Conservation (phyloP, 2,888 invertebrate species). For the Prosapia bicincta region DNA sequence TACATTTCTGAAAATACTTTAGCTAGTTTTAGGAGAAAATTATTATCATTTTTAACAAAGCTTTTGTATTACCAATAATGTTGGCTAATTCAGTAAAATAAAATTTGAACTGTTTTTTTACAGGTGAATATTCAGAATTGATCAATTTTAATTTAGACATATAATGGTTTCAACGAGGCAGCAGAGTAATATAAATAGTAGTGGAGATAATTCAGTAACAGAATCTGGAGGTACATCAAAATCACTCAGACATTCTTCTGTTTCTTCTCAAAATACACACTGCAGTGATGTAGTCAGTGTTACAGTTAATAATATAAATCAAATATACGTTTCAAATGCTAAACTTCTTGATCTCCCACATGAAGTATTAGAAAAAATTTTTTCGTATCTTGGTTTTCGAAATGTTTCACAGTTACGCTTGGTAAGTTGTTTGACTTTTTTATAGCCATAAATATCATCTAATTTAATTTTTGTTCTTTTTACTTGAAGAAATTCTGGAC, state of each 20-base stretch:
- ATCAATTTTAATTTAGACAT: neutral
- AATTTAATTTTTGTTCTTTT: too few species aligned
- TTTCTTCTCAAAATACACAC: neutral
- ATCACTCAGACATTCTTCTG: neutral
- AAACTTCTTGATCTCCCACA: constrained; percentile 68
- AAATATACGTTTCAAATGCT: neutral
- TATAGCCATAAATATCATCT: too few species aligned
- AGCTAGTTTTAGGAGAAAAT: too few species aligned
- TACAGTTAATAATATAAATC: neutral
- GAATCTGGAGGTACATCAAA: neutral
- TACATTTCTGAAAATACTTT: too few species aligned
- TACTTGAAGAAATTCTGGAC: too few species aligned
- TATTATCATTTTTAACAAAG: too few species aligned
- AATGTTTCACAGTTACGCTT: constrained; percentile 72
- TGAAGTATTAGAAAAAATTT: constrained; percentile 76
- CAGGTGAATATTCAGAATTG: neutral
- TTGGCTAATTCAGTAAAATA: too few species aligned
- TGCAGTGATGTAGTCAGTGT: neutral
- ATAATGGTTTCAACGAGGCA: neutral
- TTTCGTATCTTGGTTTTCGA: constrained; percentile 70
- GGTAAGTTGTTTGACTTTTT: constrained; percentile 63
- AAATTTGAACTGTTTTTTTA: neutral
- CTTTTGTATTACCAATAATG: too few species aligned
- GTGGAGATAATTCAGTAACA: neutral
- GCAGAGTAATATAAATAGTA: neutral